A percentile compares a stretch with the other conserved stretches of the same genome.
These are phyloP conservation scores for Lithodes maja DNA, from an alignment of 2,888 invertebrate species.

Conservation along the genomic window DNA sequence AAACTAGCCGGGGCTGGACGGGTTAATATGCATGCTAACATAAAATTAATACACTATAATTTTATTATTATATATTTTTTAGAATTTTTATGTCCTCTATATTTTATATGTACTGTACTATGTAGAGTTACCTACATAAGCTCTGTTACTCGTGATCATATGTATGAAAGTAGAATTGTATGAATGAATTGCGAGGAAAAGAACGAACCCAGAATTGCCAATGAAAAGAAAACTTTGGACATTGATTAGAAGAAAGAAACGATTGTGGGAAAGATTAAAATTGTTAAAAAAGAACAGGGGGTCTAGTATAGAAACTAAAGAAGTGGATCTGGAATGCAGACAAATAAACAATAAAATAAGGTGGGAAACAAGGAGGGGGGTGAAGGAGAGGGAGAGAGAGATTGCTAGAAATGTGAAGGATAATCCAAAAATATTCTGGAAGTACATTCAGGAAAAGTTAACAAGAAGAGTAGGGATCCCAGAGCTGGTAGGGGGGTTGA, in stretches of 20 bases:
- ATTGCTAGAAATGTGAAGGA: neutral
- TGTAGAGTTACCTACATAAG: too few relatives aligned
- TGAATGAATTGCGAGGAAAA: too few relatives aligned
- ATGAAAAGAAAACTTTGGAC: neutral
- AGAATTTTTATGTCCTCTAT: too few relatives aligned
- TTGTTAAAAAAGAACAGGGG: neutral
- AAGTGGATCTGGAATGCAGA: neutral
- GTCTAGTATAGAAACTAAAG: neutral
- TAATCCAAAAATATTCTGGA: neutral
- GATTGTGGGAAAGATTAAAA: neutral
- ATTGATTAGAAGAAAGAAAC: neutral
- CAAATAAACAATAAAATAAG: neutral
- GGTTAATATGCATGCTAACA: too few relatives aligned
- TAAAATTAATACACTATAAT: too few relatives aligned
- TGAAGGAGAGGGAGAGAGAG: too few relatives aligned
- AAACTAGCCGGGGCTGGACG: too few relatives aligned
- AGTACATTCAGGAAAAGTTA: neutral
- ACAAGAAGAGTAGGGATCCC: constrained; percentile 1
- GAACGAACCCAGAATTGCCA: neutral
- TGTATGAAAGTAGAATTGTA: too few relatives aligned
- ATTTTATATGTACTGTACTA: too few relatives aligned
- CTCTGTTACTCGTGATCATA: too few relatives aligned
- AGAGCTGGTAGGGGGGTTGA: neutral
- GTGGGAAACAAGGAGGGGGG: neutral
- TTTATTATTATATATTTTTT: too few relatives aligned